These are phyloP conservation scores for Rambutsinella grinnellia DNA, from an alignment of 2,888 invertebrate genomes.

Conservation along the genomic window DNA sequence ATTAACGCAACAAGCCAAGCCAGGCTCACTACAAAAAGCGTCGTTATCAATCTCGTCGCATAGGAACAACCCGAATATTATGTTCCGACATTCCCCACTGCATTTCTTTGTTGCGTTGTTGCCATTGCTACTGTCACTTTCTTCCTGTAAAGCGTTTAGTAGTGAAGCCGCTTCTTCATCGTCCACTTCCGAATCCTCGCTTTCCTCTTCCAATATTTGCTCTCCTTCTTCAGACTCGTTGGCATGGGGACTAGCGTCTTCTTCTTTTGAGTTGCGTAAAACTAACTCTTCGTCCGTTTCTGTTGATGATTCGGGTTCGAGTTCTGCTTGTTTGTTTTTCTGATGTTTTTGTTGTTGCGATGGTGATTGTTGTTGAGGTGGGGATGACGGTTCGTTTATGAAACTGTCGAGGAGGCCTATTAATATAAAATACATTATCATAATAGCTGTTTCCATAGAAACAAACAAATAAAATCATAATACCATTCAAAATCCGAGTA, in stretches of 20 bases:
- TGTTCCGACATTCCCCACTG: conserved; percentile 86
- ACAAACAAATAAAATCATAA: not conserved
- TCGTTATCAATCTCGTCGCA: conserved; percentile 88
- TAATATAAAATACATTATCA: not conserved
- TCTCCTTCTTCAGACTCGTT: not conserved
- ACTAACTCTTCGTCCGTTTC: not conserved
- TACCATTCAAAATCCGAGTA: conserved; percentile 36
- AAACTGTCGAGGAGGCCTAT: conserved; percentile 34
- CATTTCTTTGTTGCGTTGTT: conserved; percentile 70
- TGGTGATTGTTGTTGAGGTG: not conserved
- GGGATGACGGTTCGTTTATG: conserved; percentile 21
- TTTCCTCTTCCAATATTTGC: not conserved
- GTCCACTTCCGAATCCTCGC: conserved; percentile 5
- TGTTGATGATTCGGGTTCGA: not conserved
- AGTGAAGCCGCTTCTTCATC: not conserved
- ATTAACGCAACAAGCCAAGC: conserved; percentile 81
- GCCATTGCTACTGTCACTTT: conserved; percentile 1
- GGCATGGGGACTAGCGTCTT: conserved; percentile 1
- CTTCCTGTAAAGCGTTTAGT: not conserved
- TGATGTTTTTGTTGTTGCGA: not conserved
- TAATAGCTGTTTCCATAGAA: not conserved
- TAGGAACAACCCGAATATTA: conserved; percentile 81
- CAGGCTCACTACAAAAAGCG: conserved; percentile 81
- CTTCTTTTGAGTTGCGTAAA: no score
- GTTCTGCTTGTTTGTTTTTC: not conserved